Base-by-base conservation (phyloP, 2,888 invertebrate genomes). In the Eupithecia subumbrata region DNA sequence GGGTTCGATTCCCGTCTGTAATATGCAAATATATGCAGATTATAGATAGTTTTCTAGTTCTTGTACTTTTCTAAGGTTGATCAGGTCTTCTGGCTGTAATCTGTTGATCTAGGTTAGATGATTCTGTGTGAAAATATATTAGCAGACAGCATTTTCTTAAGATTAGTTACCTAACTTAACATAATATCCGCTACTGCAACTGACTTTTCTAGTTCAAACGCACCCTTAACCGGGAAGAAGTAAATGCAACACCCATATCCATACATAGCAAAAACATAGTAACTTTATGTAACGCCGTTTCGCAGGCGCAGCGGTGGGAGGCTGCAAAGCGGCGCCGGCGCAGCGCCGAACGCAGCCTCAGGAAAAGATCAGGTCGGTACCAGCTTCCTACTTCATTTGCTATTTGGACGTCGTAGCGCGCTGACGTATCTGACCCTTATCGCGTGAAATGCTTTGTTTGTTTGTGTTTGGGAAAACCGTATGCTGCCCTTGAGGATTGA, bases 351-450 rank as follows among this genome's bases (percentile, higher is more conserved):
- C 87, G 82, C 89, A 89, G 87, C 89, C 91, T 88, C 91, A 90
- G 89, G 93, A 92, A 91, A 93, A 93, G 92, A 93, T 91, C 92
- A 93, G 93, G 89, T 89, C 80, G 76, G 86, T 88, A 86, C 82
- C 83, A 83, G 86, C 86, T 90, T 89, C 90, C 89, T 91, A 87
- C 85, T 84, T 86, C 92, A 94, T 90, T 93, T 90, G 90, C 88
- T 85, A 83, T 85, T 83, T 81, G 82, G 80, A 79, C 87, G 83
- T 77, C 84, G 85, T 72, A 76, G 84, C 84, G 87, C 71, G 81
- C 88, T 86, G 88, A 88, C 92, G 91, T 86, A 79, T 77, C 72
- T 75, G 37, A 72, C 80, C 77, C 77, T 80, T 79, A 81, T 82
- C 82, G 75, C 78, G 76, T 79, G 78, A 78, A 67, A 63, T 43